phyloP scores from a whole-genome alignment of 2,113 vertebrate species.

The Verasper variegatus region DNA sequence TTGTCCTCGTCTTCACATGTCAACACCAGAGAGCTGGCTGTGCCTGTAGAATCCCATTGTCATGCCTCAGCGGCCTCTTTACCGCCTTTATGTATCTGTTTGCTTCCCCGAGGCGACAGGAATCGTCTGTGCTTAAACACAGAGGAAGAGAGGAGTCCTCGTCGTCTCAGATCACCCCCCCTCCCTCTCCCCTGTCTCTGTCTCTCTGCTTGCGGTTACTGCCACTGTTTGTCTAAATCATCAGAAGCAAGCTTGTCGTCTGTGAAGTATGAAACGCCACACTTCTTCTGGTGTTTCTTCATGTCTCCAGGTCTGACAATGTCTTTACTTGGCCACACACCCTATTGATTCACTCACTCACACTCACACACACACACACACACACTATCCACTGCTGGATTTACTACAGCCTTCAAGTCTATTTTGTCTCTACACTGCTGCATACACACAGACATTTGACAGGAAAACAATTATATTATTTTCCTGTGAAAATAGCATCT shows the following conservation, averaged over 20 bases:
- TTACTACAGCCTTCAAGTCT: background rate
- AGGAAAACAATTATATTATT: background rate
- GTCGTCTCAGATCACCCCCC: conserved; percentile 12
- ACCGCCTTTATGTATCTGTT: conserved; percentile 72
- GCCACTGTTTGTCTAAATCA: conserved; percentile 69
- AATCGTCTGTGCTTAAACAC: conserved; percentile 70
- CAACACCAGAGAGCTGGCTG: conserved; percentile 38
- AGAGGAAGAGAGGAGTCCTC: conserved; percentile 49
- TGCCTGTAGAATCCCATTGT: conserved; percentile 49
- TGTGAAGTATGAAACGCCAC: conserved; percentile 63
- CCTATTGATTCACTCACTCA: background rate
- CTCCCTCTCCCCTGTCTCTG: conserved; percentile 8
- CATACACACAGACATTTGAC: background rate
- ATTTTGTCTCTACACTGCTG: background rate
- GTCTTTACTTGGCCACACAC: conserved; percentile 15
- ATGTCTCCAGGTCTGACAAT: conserved; percentile 45
- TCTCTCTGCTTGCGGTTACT: conserved; percentile 46
- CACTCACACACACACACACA: background rate
- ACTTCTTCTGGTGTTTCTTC: conserved; percentile 32
- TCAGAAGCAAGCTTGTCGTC: conserved; percentile 57
- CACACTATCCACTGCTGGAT: background rate
- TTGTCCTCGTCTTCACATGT: conserved; percentile 27
- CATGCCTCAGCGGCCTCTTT: conserved; percentile 55
- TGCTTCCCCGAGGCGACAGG: conserved; percentile 67
- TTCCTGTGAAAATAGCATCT: too few relatives aligned